Conservation (phyloP, 2,888 invertebrate species). For the Drosophila affinis region DNA sequence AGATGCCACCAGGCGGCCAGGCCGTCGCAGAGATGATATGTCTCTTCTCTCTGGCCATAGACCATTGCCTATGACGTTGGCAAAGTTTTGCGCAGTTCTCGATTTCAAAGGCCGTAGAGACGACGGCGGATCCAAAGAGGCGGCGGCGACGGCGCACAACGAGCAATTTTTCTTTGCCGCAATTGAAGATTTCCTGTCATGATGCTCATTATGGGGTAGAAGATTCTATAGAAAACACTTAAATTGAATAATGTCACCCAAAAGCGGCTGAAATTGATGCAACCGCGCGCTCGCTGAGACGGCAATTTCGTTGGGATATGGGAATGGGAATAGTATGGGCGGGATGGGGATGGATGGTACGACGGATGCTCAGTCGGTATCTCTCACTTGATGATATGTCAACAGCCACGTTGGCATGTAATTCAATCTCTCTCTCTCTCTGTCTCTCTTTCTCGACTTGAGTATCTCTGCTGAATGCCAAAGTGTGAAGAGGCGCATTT, state of each 20-base stretch:
- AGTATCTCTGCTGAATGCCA: constrained; percentile 30
- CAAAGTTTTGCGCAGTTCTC: constrained; percentile 45
- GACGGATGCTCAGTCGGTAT: constrained; percentile 35
- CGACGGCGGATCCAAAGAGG: constrained; percentile 12
- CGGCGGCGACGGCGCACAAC: not conserved
- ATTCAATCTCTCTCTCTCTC: constrained; percentile 48
- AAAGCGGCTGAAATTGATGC: constrained; percentile 57
- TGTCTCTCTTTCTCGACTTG: not conserved
- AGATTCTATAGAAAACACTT: constrained; percentile 58
- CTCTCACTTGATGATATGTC: constrained; percentile 56
- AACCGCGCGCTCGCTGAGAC: constrained; percentile 42
- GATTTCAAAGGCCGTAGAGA: constrained; percentile 57
- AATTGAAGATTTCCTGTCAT: constrained; percentile 74
- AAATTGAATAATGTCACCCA: constrained; percentile 74
- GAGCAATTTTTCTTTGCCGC: constrained; percentile 30
- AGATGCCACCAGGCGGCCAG: constrained; percentile 1
- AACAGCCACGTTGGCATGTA: constrained; percentile 57
- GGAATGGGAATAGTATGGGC: not conserved
- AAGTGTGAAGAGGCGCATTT: constrained; percentile 67
- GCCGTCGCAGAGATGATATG: not conserved
- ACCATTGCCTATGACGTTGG: constrained; percentile 2
- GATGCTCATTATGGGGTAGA: constrained; percentile 35
- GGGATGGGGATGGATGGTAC: constrained; percentile 20
- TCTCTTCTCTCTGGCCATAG: not conserved
- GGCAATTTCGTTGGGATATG: constrained; percentile 49